These are phyloP conservation scores for Etheostoma perlongum DNA, from an alignment of 2,797 vertebrate species.

Conservation along the genomic window DNA sequence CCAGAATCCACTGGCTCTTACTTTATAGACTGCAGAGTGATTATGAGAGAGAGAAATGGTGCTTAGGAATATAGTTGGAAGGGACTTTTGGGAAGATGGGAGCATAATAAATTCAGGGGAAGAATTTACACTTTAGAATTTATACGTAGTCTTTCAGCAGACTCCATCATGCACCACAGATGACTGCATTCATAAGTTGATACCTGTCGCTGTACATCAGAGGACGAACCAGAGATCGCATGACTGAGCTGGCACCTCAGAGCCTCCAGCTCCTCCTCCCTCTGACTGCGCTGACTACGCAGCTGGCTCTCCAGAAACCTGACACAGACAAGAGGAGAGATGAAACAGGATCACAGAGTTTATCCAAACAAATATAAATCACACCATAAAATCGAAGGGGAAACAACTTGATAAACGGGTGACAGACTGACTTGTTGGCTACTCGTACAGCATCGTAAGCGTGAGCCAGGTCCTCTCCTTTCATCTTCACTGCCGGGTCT, in stretches of 20 bases:
- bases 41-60: neutral
- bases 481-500: conserved; percentile 75
- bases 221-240: conserved; percentile 42
- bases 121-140: neutral
- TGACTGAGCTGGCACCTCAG: conserved; percentile 68
- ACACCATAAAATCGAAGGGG: neutral
- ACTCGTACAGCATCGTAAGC: conserved; percentile 85
- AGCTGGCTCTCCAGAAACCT: conserved; percentile 86
- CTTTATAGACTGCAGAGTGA: neutral
- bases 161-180: neutral
- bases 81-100: neutral
- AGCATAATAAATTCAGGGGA: neutral
- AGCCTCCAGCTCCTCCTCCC: conserved; percentile 73
- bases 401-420: neutral
- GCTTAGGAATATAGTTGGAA: neutral
- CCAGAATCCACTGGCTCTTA: neutral
- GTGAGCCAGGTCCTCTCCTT: conserved; percentile 81
- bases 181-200: neutral
- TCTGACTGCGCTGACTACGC: conserved; percentile 69
- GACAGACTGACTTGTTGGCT: conserved; percentile 85
- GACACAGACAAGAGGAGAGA: conserved; percentile 2
- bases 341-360: neutral
- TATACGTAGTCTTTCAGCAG: neutral
- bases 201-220: conserved; percentile 59
- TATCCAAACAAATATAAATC: neutral